Percentiles rank a stretch among this genome's conserved stretches.
These are phyloP conservation scores for Halcyon leucocephala DNA, from an alignment of 2,797 vertebrate genomes.

Conservation along the genomic window DNA sequence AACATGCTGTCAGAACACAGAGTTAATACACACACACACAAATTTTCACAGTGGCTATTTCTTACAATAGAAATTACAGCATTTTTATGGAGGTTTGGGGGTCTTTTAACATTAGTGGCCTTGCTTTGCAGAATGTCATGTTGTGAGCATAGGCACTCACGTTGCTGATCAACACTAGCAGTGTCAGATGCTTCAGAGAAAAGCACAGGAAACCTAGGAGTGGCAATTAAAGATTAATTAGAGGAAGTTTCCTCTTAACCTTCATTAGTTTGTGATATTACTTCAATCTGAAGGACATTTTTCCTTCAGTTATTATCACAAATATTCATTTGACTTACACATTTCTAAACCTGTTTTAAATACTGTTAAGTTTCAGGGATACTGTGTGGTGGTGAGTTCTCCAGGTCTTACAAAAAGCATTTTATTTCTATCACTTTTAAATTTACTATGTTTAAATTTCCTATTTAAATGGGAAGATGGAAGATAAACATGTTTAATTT, in stretches of 20 bases:
- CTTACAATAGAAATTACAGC: not conserved
- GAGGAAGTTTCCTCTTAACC: slow-evolving; percentile 45
- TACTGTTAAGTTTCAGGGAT: not conserved
- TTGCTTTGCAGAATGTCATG: not conserved
- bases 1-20: not conserved
- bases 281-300: not conserved
- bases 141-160: not conserved
- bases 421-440: not conserved
- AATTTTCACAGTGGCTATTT: not conserved
- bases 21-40: not conserved
- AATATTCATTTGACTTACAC: slow-evolving; percentile 15
- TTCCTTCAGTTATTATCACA: slow-evolving; percentile 5
- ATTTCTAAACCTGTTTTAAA: not conserved
- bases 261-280: not conserved
- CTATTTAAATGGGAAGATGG: not conserved
- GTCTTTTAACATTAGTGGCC: not conserved
- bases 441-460: not conserved
- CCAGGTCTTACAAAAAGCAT: not conserved
- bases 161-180: not conserved
- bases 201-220: slow-evolving; percentile 1
- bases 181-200: not conserved
- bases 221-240: slow-evolving; percentile 33
- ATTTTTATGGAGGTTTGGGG: not conserved
- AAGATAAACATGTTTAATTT: not conserved
- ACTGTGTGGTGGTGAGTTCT: not conserved